phyloP scores from a whole-genome alignment of 2,888 invertebrate genomes.

The Dryobotodes eremita region DNA sequence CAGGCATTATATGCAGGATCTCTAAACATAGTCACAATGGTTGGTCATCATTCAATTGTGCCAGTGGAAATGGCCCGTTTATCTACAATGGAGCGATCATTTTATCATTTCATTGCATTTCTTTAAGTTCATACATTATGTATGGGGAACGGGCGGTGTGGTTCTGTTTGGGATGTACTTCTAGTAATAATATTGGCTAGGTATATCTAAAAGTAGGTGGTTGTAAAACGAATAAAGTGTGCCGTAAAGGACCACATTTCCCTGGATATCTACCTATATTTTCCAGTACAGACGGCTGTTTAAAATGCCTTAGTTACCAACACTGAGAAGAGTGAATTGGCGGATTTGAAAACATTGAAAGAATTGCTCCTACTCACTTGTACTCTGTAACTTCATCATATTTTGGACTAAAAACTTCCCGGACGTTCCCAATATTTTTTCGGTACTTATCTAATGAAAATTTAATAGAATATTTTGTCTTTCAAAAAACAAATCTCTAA shows the following conservation, averaged over 20 bases:
- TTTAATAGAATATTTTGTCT: not conserved
- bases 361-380: not conserved
- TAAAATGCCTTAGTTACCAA: not conserved
- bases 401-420: not conserved
- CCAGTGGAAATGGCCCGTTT: slow-evolving; percentile 86
- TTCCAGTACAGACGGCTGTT: not conserved
- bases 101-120: slow-evolving; percentile 86
- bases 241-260: not conserved
- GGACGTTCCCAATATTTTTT: not conserved
- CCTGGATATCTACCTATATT: too few relatives aligned
- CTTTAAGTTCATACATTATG: slow-evolving; percentile 88
- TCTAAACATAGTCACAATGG: slow-evolving; percentile 90
- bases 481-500: not conserved
- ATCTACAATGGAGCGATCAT: slow-evolving; percentile 84
- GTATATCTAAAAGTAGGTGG: not conserved
- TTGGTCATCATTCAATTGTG: slow-evolving; percentile 89
- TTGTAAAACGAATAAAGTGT: not conserved
- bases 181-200: not conserved
- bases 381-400: not conserved
- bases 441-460: not conserved
- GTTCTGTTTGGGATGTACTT: slow-evolving; percentile 46
- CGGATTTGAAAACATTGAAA: not conserved
- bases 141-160: slow-evolving; percentile 68
- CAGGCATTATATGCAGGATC: slow-evolving; percentile 87
- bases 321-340: not conserved